These are phyloP conservation scores for Lepus oiostolus DNA, from an alignment of 2,797 vertebrate genomes.

Conservation along the genomic window DNA sequence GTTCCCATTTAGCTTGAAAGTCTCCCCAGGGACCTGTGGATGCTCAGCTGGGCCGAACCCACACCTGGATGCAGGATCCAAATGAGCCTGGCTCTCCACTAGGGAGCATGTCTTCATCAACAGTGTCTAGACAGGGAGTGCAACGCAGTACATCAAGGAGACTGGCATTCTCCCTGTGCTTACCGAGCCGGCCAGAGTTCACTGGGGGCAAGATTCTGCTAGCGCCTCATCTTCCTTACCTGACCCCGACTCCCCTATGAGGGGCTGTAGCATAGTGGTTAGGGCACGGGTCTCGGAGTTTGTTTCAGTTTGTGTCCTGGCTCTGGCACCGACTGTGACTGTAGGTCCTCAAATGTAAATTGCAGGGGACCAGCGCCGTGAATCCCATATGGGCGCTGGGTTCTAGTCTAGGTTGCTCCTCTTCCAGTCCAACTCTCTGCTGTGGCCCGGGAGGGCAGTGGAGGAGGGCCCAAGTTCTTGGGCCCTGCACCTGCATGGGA, in stretches of 20 bases:
- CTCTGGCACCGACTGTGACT: background rate
- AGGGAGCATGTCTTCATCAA: background rate
- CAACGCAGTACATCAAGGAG: background rate
- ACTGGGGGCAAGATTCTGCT: background rate
- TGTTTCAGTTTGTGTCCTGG: background rate
- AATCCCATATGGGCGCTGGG: no score
- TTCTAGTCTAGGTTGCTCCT: no score
- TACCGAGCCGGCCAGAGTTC: background rate
- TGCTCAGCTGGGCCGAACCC: slow-evolving; percentile 2
- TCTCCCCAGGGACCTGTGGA: background rate
- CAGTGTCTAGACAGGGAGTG: background rate
- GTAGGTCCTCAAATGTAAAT: background rate
- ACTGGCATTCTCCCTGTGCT: background rate
- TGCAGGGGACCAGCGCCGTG: background rate
- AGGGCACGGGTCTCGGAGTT: background rate
- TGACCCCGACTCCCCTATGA: background rate
- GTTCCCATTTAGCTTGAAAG: background rate
- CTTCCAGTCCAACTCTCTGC: no score
- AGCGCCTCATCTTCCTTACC: background rate
- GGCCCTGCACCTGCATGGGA: no score
- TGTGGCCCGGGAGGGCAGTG: no score
- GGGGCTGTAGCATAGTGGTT: no score
- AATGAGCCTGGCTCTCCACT: background rate
- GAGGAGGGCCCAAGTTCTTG: no score
- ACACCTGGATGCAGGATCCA: background rate